Evolutionary conservation across 2,797 vertebrate genomes (phyloP).

Genomic region (Pelobates cultripes): DNA sequence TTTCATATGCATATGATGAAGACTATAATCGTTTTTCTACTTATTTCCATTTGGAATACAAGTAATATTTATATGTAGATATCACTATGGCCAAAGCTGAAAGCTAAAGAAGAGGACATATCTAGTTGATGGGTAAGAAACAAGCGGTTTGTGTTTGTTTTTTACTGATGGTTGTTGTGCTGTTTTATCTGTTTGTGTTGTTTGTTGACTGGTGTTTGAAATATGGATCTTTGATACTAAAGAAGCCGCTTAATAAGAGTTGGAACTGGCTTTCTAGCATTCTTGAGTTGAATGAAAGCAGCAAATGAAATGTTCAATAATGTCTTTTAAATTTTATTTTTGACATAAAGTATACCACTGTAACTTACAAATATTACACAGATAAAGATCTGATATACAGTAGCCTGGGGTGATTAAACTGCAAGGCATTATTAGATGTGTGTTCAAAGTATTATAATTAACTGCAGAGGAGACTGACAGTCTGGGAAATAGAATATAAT

Average conservation of each 20-base stretch:
- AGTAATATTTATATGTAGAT: conserved; percentile 48
- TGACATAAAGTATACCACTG: conserved; percentile 35
- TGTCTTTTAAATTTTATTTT: conserved; percentile 58
- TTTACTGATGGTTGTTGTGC: background rate
- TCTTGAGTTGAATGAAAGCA: background rate
- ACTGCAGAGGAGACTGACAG: conserved; percentile 43
- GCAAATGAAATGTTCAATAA: conserved; percentile 3
- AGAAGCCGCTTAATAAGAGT: conserved; percentile 13
- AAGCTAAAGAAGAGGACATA: conserved; percentile 28
- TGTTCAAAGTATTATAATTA: conserved; percentile 23
- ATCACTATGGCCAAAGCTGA: conserved; percentile 33
- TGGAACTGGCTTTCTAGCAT: background rate
- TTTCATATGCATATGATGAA: conserved; percentile 52
- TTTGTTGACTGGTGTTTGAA: conserved; percentile 18
- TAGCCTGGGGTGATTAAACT: conserved; percentile 51
- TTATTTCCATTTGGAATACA: conserved; percentile 20
- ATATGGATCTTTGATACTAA: background rate
- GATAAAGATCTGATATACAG: conserved; percentile 58
- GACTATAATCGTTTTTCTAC: conserved; percentile 40
- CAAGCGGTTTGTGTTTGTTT: background rate
- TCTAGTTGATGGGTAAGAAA: conserved; percentile 64
- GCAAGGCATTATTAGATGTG: conserved; percentile 44
- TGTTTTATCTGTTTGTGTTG: conserved; percentile 37
- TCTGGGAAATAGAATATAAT: conserved; percentile 15
- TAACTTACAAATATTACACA: conserved; percentile 42